Conservation (phyloP, 2,888 invertebrate genomes). For the Caenorhabditis macrosperma region DNA sequence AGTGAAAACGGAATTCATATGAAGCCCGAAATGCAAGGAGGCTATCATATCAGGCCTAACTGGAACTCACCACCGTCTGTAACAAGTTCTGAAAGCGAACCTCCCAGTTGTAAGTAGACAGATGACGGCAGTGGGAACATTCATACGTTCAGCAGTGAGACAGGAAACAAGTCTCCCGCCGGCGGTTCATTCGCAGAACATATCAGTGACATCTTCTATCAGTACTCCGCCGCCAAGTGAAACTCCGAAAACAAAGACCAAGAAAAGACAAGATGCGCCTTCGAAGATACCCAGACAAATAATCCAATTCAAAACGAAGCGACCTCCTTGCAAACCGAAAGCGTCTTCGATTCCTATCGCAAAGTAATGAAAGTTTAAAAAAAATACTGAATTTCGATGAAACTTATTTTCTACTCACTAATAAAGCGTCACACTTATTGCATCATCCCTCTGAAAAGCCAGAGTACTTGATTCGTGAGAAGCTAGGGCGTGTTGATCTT, state of each 20-base stretch:
- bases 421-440: too few relatives aligned
- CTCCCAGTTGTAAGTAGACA: slow-evolving; percentile 24
- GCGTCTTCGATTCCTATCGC: not conserved
- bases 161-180: slow-evolving; percentile 14
- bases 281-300: slow-evolving; percentile 45
- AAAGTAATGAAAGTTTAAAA: not conserved
- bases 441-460: too few relatives aligned
- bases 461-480: too few relatives aligned
- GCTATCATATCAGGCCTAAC: slow-evolving; percentile 7
- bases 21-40: slow-evolving; percentile 36
- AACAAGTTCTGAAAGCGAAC: slow-evolving; percentile 32
- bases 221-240: slow-evolving; percentile 17
- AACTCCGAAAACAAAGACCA: slow-evolving; percentile 14
- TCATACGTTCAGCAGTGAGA: slow-evolving; percentile 16
- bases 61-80: slow-evolving; percentile 37
- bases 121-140: not conserved
- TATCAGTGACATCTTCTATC: not conserved
- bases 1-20: slow-evolving; percentile 71
- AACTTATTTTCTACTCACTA: too few relatives aligned
- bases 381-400: too few relatives aligned
- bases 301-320: slow-evolving; percentile 35
- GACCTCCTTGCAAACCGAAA: not conserved
- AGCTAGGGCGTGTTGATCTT: too few relatives aligned
- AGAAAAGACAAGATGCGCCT: slow-evolving; percentile 2
- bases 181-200: slow-evolving; percentile 5